Evolutionary conservation across 1,140 invertebrate genomes (phyloP).

Genomic region (Metopolophium dirhodum): DNA sequence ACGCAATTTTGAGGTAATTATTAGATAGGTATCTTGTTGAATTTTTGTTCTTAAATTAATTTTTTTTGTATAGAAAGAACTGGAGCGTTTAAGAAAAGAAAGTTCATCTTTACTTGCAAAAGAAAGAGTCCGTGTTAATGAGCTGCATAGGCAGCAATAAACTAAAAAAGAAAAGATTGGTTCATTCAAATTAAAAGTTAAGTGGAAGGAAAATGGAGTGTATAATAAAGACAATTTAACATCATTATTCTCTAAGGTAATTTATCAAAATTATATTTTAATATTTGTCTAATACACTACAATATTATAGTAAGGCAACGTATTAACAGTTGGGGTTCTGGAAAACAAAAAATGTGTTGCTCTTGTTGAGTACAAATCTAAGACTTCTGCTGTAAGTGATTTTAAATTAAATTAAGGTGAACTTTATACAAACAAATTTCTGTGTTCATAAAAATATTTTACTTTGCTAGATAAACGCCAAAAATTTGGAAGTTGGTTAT

Average conservation of each 20-base stretch:
- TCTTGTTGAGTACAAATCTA: slow-evolving; percentile 77
- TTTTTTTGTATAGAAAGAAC: slow-evolving; percentile 70
- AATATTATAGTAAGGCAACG: slow-evolving; percentile 75
- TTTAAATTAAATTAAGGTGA: slow-evolving; percentile 24
- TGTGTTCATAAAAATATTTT: slow-evolving; percentile 3
- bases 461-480: slow-evolving; percentile 70
- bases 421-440: slow-evolving; percentile 50
- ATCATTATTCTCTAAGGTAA: slow-evolving; percentile 74
- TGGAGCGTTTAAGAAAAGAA: slow-evolving; percentile 80
- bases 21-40: slow-evolving; percentile 60
- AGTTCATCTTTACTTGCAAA: slow-evolving; percentile 76
- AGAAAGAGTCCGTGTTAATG: slow-evolving; percentile 71
- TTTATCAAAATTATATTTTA: not conserved
- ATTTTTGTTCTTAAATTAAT: slow-evolving; percentile 14
- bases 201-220: slow-evolving; percentile 80
- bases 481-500: slow-evolving; percentile 74
- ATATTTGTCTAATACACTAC: slow-evolving; percentile 50
- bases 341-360: slow-evolving; percentile 79
- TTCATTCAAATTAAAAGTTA: slow-evolving; percentile 77
- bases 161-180: slow-evolving; percentile 64
- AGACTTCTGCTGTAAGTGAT: slow-evolving; percentile 69
- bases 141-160: slow-evolving; percentile 67
- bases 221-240: slow-evolving; percentile 75
- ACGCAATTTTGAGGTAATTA: slow-evolving; percentile 70
- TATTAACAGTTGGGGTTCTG: slow-evolving; percentile 75